Evolutionary conservation across 2,113 vertebrate species (phyloP).

Genomic region (Hypomesus transpacificus): DNA sequence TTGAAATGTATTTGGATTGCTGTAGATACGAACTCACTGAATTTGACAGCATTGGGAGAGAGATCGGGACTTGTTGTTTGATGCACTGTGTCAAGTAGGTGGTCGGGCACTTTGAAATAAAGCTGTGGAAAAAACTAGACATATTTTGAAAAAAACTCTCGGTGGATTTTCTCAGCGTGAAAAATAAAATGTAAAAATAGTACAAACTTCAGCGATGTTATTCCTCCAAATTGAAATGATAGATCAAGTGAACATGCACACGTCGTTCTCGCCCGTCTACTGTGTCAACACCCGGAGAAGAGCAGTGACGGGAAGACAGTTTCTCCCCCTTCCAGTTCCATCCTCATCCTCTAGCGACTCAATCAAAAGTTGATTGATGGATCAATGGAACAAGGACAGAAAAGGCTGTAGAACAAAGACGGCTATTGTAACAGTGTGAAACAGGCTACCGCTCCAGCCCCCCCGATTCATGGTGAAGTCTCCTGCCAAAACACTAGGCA

Average conservation of each 20-base stretch:
- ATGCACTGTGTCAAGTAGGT: too few relatives aligned
- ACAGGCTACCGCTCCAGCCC: not conserved
- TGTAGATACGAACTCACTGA: too few relatives aligned
- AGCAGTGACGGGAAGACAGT: not conserved
- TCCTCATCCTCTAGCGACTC: not conserved
- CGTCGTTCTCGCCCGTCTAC: too few relatives aligned
- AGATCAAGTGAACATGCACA: too few relatives aligned
- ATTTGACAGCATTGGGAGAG: too few relatives aligned
- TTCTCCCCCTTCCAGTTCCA: not conserved
- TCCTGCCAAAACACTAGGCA: not conserved
- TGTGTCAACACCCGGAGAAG: not conserved
- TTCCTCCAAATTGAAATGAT: not conserved
- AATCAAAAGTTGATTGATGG: not conserved
- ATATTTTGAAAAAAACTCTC: too few relatives aligned
- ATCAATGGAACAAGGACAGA: not conserved
- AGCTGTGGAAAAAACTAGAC: too few relatives aligned
- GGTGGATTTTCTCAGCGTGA: too few relatives aligned
- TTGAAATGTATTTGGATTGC: too few relatives aligned
- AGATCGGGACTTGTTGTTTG: too few relatives aligned
- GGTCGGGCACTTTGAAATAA: too few relatives aligned
- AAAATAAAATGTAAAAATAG: too few relatives aligned
- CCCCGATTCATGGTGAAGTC: not conserved
- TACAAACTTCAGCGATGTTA: not conserved
- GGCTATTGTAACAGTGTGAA: not conserved
- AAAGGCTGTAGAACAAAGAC: not conserved